Evolutionary conservation across 2,797 vertebrate genomes (phyloP), one percentile per base, ranked within the genome.

Genomic region (Orientallactaga sibirica): DNA sequence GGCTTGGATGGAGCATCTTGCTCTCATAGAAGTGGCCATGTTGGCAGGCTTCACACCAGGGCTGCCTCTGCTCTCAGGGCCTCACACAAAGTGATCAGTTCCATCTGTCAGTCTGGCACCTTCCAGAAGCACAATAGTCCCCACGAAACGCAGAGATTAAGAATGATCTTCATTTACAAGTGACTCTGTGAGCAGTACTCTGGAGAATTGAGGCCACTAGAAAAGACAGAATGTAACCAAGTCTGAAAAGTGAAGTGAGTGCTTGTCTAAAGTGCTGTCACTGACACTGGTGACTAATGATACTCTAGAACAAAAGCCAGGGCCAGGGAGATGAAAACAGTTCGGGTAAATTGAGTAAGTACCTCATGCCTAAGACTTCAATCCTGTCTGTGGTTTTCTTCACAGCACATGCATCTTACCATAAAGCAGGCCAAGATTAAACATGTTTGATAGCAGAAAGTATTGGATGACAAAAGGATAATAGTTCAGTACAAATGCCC

Each of bases 81-180:
- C 61, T 55, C 58, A 67, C 74, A 83, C 70, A 92, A 88, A 91
- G 71, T 94, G 82, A 88, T 77, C 74, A 70, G 70, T 92, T 92
- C 95, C 74, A 95, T 93, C 93, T 97, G 78, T 86, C 86, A 88
- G 66, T 85, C 78, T 87, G 78, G 92, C 79, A 91, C 43, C 58
- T 95, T 88, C 90, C 71, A 85, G 14, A 94, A 73, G 55, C 52
- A 62, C 55, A 71, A 77, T 82, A 89, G 82, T 85, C 71, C 80
- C 80, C 62, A 33, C 43, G 48, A 66, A 92, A 73, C 79, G 55
- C 48, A 75, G 67, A 90, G 81, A 82, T 61, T 77, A 92, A 75
- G 76, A 86, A 71, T 7, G 83, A 61, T 82, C 73, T 93, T 95
- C 86, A 74, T 78, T 93, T 83, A 89, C 74, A 90, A 95, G 61